These are phyloP conservation scores for Achlya flavicornis DNA, from an alignment of 2,888 invertebrate species.

Conservation along the genomic window DNA sequence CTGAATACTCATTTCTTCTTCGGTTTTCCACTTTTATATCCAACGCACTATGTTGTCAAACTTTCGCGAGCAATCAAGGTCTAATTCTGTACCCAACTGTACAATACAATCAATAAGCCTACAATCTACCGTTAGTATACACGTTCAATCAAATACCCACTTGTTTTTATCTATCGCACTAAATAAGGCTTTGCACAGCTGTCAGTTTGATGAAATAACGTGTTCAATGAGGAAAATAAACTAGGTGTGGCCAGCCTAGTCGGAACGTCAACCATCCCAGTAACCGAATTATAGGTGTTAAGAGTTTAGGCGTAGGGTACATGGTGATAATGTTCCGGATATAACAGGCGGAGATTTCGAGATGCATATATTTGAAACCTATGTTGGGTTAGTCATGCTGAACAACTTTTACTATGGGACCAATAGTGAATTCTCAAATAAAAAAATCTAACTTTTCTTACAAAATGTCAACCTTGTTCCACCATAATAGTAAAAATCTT, in stretches of 20 bases:
- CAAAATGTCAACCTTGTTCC: too few relatives aligned
- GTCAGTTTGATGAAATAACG: conserved; percentile 5
- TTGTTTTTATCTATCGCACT: conserved; percentile 16
- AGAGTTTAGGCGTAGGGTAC: conserved; percentile 2
- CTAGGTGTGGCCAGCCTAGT: not conserved
- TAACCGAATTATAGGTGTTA: not conserved
- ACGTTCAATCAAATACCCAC: conserved; percentile 10
- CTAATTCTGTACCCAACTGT: not conserved
- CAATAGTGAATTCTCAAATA: too few relatives aligned
- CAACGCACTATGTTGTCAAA: not conserved
- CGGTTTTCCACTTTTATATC: not conserved
- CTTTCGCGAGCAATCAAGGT: not conserved
- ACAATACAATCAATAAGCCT: conserved; percentile 11
- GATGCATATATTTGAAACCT: too few relatives aligned
- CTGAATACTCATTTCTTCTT: too few relatives aligned
- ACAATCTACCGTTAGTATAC: conserved; percentile 14
- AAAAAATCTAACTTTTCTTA: too few relatives aligned
- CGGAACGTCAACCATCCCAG: not conserved
- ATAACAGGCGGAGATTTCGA: too few relatives aligned
- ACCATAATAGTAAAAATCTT: too few relatives aligned
- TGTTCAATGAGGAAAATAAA: conserved; percentile 5
- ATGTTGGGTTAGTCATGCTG: too few relatives aligned
- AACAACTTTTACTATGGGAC: too few relatives aligned
- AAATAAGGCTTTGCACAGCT: conserved; percentile 10
- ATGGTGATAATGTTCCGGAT: not conserved